Evolutionary conservation across 2,888 invertebrate genomes (phyloP), one percentile per base, ranked within the genome.

Genomic region (Heliothis peltigera): DNA sequence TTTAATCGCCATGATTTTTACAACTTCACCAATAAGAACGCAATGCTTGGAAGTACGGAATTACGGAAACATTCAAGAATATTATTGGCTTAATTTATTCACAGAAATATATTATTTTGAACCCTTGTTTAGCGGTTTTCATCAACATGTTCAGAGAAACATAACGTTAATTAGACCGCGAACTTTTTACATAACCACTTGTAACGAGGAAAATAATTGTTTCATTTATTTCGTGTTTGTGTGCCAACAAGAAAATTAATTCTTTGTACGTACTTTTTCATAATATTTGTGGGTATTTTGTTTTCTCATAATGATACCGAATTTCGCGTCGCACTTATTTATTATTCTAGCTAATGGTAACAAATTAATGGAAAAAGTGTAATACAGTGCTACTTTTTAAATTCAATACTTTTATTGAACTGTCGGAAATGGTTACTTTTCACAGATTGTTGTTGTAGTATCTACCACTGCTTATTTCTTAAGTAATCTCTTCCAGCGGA

Each of bases 91-190:
- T 39, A 39, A 39, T 39, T 39, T 39, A 39, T 39, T 39, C n/a
- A 15, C 0, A 5, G 17, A 53, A 57, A 51, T 19, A 39, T 12
- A 52, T 52, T 64, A 58, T 59, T 54, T 51, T 19, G n/a, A 19
- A 46, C 32, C 25, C 35, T 47, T 51, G 53, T 70, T 58, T 4
- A 6, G 42, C 35, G 5, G n/a, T 5, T 19, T 47, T 15, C 22
- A 19, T 12, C 21, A 28, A 43, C 42, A 28, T 47, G 42, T 51
- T 52, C 53, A 58, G 62, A 70, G 59, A 60, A 74, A 77, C 61
- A 73, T 47, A 59, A 39, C 64, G 77, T 67, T 74, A 77, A 77
- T 77, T 70, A 74, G 60, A 35, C 39, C 35, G 18, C 35, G 1
- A 52, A 39, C 17, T 62, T 64, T 60, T 42, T 18, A 15, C 25